Conservation (phyloP, 1,140 invertebrate species). For the Zaprionus kolodkinae region DNA sequence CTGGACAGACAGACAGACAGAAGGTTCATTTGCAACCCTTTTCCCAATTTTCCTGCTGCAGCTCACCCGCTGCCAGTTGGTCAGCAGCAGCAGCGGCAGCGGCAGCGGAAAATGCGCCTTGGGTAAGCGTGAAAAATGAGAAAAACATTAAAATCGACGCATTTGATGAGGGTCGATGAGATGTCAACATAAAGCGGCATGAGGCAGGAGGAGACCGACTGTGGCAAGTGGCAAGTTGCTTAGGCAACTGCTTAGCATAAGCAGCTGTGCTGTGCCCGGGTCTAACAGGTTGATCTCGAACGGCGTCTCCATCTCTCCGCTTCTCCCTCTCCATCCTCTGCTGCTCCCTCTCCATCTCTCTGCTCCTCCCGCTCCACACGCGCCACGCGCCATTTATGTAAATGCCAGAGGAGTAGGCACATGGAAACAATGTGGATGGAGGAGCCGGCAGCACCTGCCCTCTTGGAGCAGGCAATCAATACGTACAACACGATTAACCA, state of each 20-base stretch:
- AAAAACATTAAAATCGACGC: constrained; percentile 70
- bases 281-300: constrained; percentile 38
- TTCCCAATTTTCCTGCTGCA: background rate
- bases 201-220: constrained; percentile 8
- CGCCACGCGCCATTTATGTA: constrained; percentile 62
- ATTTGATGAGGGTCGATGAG: constrained; percentile 75
- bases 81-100: constrained; percentile 41
- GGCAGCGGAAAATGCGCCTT: constrained; percentile 46
- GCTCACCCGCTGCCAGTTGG: constrained; percentile 44
- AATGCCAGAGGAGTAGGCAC: constrained; percentile 21
- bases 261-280: constrained; percentile 31
- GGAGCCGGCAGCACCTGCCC: constrained; percentile 17
- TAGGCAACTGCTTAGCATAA: constrained; percentile 45
- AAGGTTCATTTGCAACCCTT: constrained; percentile 50
- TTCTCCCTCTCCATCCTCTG: background rate
- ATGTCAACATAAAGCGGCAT: constrained; percentile 43
- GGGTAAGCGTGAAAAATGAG: constrained; percentile 63
- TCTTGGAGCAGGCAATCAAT: constrained; percentile 19
- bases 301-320: background rate
- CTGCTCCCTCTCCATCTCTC: background rate
- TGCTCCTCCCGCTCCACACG: background rate
- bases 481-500: constrained; percentile 5
- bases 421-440: background rate
- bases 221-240: constrained; percentile 10
- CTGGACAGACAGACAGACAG: background rate